Percentiles rank a stretch among this genome's conserved stretches.
Evolutionary conservation across 1,140 invertebrate genomes (phyloP).

Genomic region (Drosophila insularis): DNA sequence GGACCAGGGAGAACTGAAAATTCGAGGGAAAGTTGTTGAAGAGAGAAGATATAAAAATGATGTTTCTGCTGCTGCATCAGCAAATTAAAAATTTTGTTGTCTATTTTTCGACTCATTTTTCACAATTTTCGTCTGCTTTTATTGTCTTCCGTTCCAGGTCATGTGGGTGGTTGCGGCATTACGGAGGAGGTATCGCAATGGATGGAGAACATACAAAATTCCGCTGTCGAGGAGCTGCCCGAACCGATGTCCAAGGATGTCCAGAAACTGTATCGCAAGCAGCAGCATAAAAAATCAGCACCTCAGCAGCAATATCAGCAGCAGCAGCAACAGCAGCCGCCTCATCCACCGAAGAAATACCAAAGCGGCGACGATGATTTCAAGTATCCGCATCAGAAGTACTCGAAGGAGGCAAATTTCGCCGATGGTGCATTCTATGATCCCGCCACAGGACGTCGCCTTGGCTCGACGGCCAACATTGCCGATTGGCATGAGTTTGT

Average conservation of each 20-base stretch:
- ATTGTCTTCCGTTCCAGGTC: constrained; percentile 84
- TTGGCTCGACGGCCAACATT: constrained; percentile 58
- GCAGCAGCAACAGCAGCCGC: constrained; percentile 63
- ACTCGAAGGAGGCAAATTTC: constrained; percentile 82
- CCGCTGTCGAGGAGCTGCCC: constrained; percentile 85
- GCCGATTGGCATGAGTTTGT: constrained; percentile 76
- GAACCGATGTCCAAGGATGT: constrained; percentile 81
- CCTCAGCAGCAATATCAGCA: constrained; percentile 41
- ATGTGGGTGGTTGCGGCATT: constrained; percentile 92
- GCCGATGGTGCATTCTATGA: constrained; percentile 75
- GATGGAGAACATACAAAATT: constrained; percentile 96
- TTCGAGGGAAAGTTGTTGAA: constrained; percentile 18
- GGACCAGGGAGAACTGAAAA: constrained; percentile 12
- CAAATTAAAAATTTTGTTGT: constrained; percentile 43
- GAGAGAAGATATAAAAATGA: constrained; percentile 2
- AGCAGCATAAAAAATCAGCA: constrained; percentile 71
- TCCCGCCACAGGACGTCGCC: constrained; percentile 66
- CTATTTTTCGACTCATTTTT: constrained; percentile 41
- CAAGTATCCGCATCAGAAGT: constrained; percentile 82
- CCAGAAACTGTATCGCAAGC: constrained; percentile 72
- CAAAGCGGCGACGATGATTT: constrained; percentile 73
- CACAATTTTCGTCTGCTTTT: constrained; percentile 35
- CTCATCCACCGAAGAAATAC: constrained; percentile 82
- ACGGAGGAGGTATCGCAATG: constrained; percentile 93
- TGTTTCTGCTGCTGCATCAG: constrained; percentile 41